Base-by-base conservation (phyloP, 2,797 vertebrate species). In the Amblyopsis hoosieri region DNA sequence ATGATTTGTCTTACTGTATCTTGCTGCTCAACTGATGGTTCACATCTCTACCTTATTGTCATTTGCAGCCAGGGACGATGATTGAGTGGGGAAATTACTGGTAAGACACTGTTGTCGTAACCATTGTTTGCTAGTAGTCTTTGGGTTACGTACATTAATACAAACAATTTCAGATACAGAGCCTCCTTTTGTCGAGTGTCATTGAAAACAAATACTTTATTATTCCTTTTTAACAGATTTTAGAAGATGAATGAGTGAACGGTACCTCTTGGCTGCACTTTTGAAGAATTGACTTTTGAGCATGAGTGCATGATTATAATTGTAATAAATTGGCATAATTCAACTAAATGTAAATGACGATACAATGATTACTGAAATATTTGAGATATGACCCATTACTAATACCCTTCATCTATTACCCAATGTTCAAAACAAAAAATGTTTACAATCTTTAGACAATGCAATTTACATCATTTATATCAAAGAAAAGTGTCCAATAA, bases 81-180 rank as follows among this genome's bases (percentile, higher is more conserved):
- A 99, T 99, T 49, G 96, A 99, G 74, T 99, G 97, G 97, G 96
- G 96, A 66, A 98, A 99, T 86, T 97, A 98, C 88, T 99, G 97
- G 97, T 98, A 85, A 94, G 90, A 1, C 37, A 13, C 4, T 6
- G 60, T 67, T 56, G 47, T 37, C 0, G 3, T 19, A 46, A 12
- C 19, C 37, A 46, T 66, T n/a, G 37, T 42, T 8, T 42, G 37
- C 37, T 7, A 2, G 8, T 42, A 9, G 37, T 9, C 37, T 8
- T 42, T 9, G 9, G 37, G 37, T 42, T 42, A 42, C 8, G 37
- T 42, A 42, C 37, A 37, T 42, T 42, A 42, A 8, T 42, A 7
- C 7, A 42, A 42, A 42, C 1, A 42, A 42, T 7, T 42, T 42
- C 37, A 42, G 37, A 42, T 42, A 13, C 3, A 45, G 9, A 66